Evolutionary conservation across 2,888 invertebrate genomes (phyloP).

Genomic region (Molorchus minor): DNA sequence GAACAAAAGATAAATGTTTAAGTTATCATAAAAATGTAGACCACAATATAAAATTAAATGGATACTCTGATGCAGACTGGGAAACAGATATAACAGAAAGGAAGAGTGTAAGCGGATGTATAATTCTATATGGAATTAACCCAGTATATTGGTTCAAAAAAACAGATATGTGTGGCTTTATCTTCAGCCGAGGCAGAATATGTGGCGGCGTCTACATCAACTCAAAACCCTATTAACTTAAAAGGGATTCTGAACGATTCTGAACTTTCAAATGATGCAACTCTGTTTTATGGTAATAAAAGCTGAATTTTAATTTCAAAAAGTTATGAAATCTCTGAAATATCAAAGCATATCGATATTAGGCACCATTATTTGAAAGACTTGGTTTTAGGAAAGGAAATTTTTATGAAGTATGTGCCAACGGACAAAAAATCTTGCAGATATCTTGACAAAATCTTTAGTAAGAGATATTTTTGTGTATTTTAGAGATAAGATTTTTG

Average conservation of each 20-base stretch:
- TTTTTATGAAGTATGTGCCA: conserved; percentile 14
- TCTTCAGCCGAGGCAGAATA: no score
- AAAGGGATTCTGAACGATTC: no score
- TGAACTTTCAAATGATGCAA: no score
- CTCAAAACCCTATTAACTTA: no score
- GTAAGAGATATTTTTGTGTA: conserved; percentile 16
- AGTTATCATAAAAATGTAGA: conserved; percentile 20
- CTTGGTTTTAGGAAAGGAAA: conserved; percentile 19
- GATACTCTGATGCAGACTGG: conserved; percentile 35
- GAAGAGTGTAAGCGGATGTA: conserved; percentile 33
- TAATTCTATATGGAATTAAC: conserved; percentile 30
- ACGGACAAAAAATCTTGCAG: conserved; percentile 14
- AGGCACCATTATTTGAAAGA: conserved; percentile 24
- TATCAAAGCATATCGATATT: conserved; percentile 26
- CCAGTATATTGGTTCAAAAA: no score
- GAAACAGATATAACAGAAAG: conserved; percentile 23
- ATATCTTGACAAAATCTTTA: conserved; percentile 24
- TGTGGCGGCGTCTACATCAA: no score
- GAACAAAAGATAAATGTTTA: conserved; percentile 28
- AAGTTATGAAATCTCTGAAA: conserved; percentile 28
- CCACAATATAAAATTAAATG: conserved; percentile 18
- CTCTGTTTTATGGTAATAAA: no score
- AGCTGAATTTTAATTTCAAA: no score
- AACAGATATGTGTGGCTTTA: no score
- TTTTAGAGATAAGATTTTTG: conserved; percentile 22